A percentile compares a stretch with the other conserved stretches of the same genome.
phyloP scores from a whole-genome alignment of 2,888 invertebrate genomes.

The Geotrupes spiniger region DNA sequence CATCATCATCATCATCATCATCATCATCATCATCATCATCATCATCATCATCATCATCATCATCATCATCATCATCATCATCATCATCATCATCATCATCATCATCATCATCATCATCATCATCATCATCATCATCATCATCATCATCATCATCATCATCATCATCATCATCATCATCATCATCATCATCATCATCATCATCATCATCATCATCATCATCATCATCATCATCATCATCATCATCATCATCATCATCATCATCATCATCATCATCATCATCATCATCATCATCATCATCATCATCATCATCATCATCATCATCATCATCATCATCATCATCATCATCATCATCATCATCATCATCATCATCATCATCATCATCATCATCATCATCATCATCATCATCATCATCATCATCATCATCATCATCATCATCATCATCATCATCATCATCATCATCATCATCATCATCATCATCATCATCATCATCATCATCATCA shows the following conservation, averaged over 20 bases:
- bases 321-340: background rate
- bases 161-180: background rate
- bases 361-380: background rate
- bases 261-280: background rate
- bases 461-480: background rate
- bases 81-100: background rate
- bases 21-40: background rate
- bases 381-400: background rate
- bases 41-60: background rate
- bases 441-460: background rate
- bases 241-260: background rate
- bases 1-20: background rate
- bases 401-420: background rate
- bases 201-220: background rate
- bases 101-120: background rate
- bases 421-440: background rate
- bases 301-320: background rate
- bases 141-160: background rate
- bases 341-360: background rate
- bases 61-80: background rate
- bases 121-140: background rate
- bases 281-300: background rate
- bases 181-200: background rate
- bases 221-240: background rate
- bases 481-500: background rate